Base-by-base conservation (phyloP, 2,888 invertebrate genomes). In the Leptopilina myrica region DNA sequence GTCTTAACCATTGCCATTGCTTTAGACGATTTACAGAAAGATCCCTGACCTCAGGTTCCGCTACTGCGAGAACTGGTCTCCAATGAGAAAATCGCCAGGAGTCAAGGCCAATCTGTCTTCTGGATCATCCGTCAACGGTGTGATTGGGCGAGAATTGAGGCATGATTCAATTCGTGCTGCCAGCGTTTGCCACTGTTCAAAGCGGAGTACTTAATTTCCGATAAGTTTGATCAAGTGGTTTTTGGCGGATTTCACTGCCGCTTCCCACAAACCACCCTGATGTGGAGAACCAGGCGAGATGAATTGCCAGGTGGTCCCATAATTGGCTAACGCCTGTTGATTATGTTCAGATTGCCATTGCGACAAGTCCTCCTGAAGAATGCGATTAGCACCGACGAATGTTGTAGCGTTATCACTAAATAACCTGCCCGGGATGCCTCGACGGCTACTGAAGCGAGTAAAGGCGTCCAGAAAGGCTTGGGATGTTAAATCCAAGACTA, bases 121-220 rank as follows among this genome's bases (percentile, higher is more conserved):
- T 5, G 69, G 26, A 15, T 76, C 75, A 59, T 33, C 46, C 5
- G 77, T 33, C 12, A 82, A 69, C 20, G 49, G n/a, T n/a, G n/a
- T n/a, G n/a, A n/a, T n/a, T n/a, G n/a, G n/a, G n/a, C n/a, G n/a
- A n/a, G n/a, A n/a, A 75, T 87, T 87, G 3, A 86, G 76, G n/a
- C 82, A 78, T 0, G 82, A 84, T 67, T 86, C 85, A 14, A 86
- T 83, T 65, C 84, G 83, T n/a, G 79, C 77, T 1, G 81, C 8
- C 4, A 86, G 20, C 8, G 86, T n/a, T n/a, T n/a, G n/a, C n/a
- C n/a, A n/a, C n/a, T n/a, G n/a, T n/a, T n/a, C n/a, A n/a, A n/a
- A n/a, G n/a, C n/a, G n/a, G n/a, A n/a, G n/a, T n/a, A n/a, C n/a
- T n/a, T n/a, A n/a, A n/a, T n/a, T n/a, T n/a, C n/a, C n/a, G n/a